Evolutionary conservation across 2,113 vertebrate genomes (phyloP).

Genomic region (Kobus ellipsiprymnus): DNA sequence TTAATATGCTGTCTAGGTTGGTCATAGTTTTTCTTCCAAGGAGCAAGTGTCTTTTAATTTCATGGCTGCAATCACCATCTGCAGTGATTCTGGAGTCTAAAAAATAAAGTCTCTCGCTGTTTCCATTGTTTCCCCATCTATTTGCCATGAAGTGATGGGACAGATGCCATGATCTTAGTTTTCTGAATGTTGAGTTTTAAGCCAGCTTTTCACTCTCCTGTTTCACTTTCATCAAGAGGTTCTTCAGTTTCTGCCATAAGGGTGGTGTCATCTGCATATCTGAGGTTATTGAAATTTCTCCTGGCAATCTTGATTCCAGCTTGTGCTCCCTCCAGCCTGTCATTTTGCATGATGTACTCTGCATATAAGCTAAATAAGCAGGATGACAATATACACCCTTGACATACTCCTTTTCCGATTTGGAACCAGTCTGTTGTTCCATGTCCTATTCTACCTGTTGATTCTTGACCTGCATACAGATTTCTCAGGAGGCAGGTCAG

Average conservation of each 20-base stretch:
- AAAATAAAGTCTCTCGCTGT: neutral
- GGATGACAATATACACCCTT: neutral
- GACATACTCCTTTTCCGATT: fast-evolving
- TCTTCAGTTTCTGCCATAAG: neutral
- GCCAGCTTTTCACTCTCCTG: neutral
- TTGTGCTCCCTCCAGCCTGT: neutral
- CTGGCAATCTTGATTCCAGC: neutral
- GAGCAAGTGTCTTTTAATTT: neutral
- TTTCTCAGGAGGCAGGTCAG: neutral
- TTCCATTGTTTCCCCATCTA: neutral
- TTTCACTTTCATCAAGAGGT: too few relatives aligned
- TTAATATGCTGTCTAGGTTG: neutral
- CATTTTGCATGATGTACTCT: neutral
- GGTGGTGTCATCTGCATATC: neutral
- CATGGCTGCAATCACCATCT: neutral
- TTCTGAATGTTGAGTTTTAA: neutral
- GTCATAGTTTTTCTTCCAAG: neutral
- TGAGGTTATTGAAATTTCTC: neutral
- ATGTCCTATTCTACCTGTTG: neutral
- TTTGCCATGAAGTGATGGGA: neutral
- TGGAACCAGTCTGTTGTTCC: neutral
- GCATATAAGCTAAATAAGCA: neutral
- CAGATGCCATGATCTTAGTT: neutral
- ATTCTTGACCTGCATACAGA: neutral
- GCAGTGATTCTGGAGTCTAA: neutral